Base-by-base conservation (phyloP, 2,113 vertebrate species). In the Hemibagrus wyckioides region DNA sequence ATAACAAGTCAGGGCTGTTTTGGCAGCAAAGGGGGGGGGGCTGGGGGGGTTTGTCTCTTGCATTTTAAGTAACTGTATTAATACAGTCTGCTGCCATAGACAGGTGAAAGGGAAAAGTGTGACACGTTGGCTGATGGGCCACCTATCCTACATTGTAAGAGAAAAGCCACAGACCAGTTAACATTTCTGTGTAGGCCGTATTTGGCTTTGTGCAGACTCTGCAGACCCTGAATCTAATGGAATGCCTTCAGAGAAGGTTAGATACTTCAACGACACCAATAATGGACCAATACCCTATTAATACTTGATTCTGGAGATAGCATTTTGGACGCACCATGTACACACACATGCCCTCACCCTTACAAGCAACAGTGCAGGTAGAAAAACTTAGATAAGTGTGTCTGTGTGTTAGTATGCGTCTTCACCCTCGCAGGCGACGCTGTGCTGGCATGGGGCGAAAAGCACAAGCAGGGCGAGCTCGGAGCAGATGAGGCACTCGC, bases 401-500 rank as follows among this genome's bases (percentile, higher is more conserved):
- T 57, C 1, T 52, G 28, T 77, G 33, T 54, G 4, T 83, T 6
- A 17, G 50, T n/a, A 39, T 25, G 41, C 7, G 13, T 71, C 8
- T 5, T 90, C 89, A 99, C 98, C 98, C 95, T 99, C 98, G 86
- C 98, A 99, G 71, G 97, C 97, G 1, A 98, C 97, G 19, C 97
- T 98, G 95, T 99, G 98, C 92, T 99, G 97, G 91, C 98, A 99
- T 0, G 98, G 98, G 50, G 95, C 95, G 94, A 99, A 99, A 33
- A 96, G 95, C 81, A 99, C 95, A 59, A 99, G 97, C 91, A 97
- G 92, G 4, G 97, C 96, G 90, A 98, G 95, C 90, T 99, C 98
- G 0, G 98, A 99, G 93, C 98, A 99, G 94, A 99, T 98, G 92
- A 99, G 95, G 94, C 98, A 99, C 94, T 99, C 98, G 0, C 96